Evolutionary conservation across 2,888 invertebrate species (phyloP).

Genomic region (Unio delphinus): DNA sequence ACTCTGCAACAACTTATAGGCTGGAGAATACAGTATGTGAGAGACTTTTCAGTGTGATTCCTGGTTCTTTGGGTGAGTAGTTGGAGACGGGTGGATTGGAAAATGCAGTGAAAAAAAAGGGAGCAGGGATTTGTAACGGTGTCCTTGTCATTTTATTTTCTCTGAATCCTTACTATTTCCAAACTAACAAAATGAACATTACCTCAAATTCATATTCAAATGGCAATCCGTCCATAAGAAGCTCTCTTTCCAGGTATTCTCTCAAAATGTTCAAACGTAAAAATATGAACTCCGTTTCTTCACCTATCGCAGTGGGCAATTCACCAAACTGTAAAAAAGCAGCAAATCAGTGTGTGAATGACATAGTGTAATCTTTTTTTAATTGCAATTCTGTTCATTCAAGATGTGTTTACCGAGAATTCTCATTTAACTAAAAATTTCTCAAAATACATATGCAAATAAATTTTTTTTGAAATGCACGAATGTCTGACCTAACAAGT

Average conservation of each 20-base stretch:
- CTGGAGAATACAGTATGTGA: too few relatives aligned
- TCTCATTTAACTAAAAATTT: too few relatives aligned
- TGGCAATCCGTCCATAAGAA: conserved; percentile 89
- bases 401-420: too few relatives aligned
- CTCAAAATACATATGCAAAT: too few relatives aligned
- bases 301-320: conserved; percentile 73
- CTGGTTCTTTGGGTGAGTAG: too few relatives aligned
- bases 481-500: too few relatives aligned
- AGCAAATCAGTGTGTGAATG: not conserved
- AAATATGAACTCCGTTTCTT: conserved; percentile 87
- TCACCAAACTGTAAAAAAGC: conserved; percentile 72
- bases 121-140: too few relatives aligned
- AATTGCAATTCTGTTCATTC: not conserved
- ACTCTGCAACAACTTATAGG: too few relatives aligned
- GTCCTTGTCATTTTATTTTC: not conserved
- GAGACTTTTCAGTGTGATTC: too few relatives aligned
- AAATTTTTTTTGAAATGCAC: too few relatives aligned
- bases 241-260: conserved; percentile 92
- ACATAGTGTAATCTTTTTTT: not conserved
- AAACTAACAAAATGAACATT: conserved; percentile 3
- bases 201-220: conserved; percentile 94
- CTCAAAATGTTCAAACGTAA: conserved; percentile 92
- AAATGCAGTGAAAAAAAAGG: too few relatives aligned
- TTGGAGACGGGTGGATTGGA: too few relatives aligned
- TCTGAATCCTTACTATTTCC: not conserved